phyloP scores from a whole-genome alignment of 2,797 vertebrate species.

The Esox lucius region DNA sequence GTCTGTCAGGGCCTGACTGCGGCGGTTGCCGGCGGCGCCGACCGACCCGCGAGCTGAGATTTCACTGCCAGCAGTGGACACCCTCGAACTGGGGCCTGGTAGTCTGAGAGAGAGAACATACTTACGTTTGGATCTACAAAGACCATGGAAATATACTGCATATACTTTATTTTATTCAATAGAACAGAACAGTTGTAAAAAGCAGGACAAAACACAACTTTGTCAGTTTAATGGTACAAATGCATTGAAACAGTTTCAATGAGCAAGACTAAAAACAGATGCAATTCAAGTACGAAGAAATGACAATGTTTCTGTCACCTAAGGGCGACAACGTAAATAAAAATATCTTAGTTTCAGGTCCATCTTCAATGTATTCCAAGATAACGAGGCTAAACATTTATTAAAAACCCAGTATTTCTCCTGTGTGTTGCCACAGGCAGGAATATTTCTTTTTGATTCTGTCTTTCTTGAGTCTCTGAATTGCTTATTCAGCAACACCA shows the following conservation, averaged over 20 bases:
- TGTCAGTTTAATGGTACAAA: no score
- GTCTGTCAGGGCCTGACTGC: conserved; percentile 95
- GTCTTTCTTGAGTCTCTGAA: conserved; percentile 42
- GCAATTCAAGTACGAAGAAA: no score
- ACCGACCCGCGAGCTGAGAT: conserved; percentile 81
- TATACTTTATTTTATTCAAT: no score
- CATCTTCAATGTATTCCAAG: no score
- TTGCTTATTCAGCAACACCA: conserved; percentile 48
- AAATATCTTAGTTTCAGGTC: no score
- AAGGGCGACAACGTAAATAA: no score
- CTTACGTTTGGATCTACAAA: neutral
- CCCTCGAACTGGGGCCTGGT: conserved; percentile 88
- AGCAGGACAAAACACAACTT: no score
- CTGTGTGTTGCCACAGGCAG: conserved; percentile 22
- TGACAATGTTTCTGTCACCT: no score
- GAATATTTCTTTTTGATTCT: neutral
- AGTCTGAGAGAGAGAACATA: conserved; percentile 75
- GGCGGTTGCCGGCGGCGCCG: conserved; percentile 83
- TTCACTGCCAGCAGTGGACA: conserved; percentile 87
- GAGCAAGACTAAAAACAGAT: no score
- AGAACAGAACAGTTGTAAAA: no score
- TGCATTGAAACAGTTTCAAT: no score
- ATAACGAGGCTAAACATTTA: neutral
- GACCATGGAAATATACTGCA: neutral
- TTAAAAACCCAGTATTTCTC: neutral